Conservation (phyloP, 2,113 vertebrate species). For the Probosciger aterrimus region DNA sequence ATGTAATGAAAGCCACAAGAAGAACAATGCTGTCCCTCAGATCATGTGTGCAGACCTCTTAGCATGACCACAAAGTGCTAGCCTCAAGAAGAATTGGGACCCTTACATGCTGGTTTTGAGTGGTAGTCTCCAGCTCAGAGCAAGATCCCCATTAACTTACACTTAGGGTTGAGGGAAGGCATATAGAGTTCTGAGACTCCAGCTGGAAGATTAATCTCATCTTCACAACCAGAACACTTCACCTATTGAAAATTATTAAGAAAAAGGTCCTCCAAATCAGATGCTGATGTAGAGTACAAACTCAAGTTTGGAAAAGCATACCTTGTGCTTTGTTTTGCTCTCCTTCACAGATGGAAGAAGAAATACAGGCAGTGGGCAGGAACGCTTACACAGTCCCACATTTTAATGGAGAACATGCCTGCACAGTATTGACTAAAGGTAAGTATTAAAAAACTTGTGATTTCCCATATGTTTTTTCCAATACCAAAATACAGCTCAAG, state of each 20-base stretch:
- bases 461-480: background rate
- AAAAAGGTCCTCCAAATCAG: background rate
- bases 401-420: background rate
- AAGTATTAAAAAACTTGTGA: background rate
- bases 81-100: background rate
- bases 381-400: background rate
- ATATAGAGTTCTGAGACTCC: background rate
- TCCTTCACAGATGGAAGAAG: background rate
- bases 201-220: background rate
- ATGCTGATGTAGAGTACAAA: background rate
- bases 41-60: background rate
- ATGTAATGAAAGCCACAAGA: background rate
- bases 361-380: background rate
- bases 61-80: background rate
- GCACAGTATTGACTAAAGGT: background rate
- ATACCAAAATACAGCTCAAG: background rate
- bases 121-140: background rate
- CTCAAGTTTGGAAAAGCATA: background rate
- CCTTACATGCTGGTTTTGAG: accelerated
- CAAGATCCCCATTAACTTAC: background rate
- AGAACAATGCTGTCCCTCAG: background rate
- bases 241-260: background rate
- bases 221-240: background rate
- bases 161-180: background rate
- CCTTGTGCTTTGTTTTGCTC: background rate